Evolutionary conservation across 2,113 vertebrate species (phyloP).

Genomic region (Crotalus viridis): DNA sequence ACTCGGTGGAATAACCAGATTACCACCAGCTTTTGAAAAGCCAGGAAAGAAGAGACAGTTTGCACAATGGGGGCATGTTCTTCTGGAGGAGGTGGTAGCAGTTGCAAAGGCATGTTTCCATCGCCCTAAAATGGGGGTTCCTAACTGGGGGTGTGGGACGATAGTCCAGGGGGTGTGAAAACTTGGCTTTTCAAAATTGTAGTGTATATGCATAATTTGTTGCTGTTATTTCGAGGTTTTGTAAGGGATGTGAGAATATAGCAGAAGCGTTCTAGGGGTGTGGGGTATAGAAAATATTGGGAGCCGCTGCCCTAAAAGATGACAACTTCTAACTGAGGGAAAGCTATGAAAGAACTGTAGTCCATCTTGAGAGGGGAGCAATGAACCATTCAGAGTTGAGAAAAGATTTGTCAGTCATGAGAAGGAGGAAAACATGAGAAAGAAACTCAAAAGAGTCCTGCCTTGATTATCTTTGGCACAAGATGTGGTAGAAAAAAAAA

Average conservation of each 20-base stretch:
- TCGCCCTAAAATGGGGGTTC: too few relatives aligned
- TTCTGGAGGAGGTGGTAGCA: not conserved
- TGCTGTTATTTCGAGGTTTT: too few relatives aligned
- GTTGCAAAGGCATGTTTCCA: not conserved
- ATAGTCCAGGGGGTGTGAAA: too few relatives aligned
- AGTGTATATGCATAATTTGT: too few relatives aligned
- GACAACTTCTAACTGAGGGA: not conserved
- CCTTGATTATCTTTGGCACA: not conserved
- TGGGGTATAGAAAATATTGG: too few relatives aligned
- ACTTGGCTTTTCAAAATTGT: too few relatives aligned
- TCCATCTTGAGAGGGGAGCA: not conserved
- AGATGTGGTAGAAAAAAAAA: not conserved
- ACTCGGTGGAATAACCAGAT: not conserved
- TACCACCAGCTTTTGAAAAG: not conserved
- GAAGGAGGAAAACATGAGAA: not conserved
- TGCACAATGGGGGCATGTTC: not conserved
- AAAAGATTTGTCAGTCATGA: not conserved
- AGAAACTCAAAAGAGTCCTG: not conserved
- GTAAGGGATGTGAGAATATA: too few relatives aligned
- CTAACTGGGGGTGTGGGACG: too few relatives aligned
- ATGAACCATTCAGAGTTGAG: not conserved
- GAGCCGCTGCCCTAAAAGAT: not conserved
- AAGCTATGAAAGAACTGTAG: not conserved
- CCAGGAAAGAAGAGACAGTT: not conserved
- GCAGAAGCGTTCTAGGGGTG: too few relatives aligned